phyloP scores from a whole-genome alignment of 2,888 invertebrate genomes.

The Lottia scabra region DNA sequence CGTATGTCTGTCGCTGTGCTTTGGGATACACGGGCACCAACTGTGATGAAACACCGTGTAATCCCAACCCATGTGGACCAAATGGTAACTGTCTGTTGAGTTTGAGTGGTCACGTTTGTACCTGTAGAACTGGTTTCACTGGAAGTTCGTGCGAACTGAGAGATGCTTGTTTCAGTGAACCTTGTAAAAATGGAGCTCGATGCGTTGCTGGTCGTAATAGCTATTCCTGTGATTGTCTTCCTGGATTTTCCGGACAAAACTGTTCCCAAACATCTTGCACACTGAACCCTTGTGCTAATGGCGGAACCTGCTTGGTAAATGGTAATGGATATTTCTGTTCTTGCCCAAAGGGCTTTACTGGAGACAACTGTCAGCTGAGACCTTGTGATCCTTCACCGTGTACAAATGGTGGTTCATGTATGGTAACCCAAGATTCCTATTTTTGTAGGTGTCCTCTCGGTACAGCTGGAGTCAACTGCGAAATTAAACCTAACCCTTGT shows the following conservation, averaged over 20 bases:
- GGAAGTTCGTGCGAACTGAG: background rate
- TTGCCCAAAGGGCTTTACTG: conserved; percentile 13
- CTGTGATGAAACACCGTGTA: conserved; percentile 13
- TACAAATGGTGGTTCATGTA: conserved; percentile 14
- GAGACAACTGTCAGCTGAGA: conserved; percentile 15
- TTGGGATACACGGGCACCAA: conserved; percentile 9
- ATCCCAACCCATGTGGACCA: conserved; percentile 11
- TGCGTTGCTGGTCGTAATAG: background rate
- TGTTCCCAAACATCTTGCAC: conserved; percentile 1
- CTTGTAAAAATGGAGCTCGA: background rate
- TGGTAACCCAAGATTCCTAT: background rate
- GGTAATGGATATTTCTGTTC: conserved; percentile 7
- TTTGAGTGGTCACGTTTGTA: background rate
- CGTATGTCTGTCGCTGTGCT: conserved; percentile 9
- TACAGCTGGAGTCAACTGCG: conserved; percentile 12
- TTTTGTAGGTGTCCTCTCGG: conserved; percentile 8
- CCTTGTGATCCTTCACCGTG: conserved; percentile 10
- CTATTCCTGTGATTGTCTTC: conserved; percentile 13
- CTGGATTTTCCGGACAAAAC: conserved; percentile 13
- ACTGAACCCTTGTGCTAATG: background rate
- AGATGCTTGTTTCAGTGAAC: background rate
- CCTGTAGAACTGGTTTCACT: background rate
- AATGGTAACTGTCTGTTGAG: background rate
- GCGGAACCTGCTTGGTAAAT: background rate
- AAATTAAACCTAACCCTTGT: conserved; percentile 2